phyloP scores from a whole-genome alignment of 2,888 invertebrate genomes.

The Erannis defoliaria region DNA sequence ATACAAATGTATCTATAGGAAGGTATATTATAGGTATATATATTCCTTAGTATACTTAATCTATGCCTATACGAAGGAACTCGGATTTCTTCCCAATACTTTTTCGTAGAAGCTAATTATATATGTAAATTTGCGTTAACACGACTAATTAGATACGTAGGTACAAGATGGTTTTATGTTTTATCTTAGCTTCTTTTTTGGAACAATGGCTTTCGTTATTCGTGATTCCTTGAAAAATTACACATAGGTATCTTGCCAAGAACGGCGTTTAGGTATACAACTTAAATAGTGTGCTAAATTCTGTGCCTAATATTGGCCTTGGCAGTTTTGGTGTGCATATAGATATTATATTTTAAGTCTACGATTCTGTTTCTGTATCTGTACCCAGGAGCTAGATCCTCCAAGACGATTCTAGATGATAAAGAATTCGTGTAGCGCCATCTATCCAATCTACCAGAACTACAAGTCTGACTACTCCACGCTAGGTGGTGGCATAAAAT shows the following conservation, averaged over 20 bases:
- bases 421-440: conserved; percentile 2
- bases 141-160: neutral
- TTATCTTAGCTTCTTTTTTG: neutral
- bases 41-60: no score
- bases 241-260: neutral
- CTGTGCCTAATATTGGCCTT: no score
- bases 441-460: neutral
- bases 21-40: no score
- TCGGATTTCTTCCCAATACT: neutral
- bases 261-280: neutral
- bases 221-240: conserved; percentile 8
- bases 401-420: neutral
- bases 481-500: neutral
- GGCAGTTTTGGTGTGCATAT: no score
- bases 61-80: no score
- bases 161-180: neutral
- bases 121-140: neutral
- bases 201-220: conserved; percentile 7
- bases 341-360: no score
- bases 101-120: neutral
- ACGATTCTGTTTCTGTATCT: no score
- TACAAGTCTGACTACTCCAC: neutral
- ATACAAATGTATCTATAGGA: no score
- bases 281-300: no score
- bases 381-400: no score